Evolutionary conservation across 2,888 invertebrate species (phyloP).

Genomic region (Eurytoma californica): DNA sequence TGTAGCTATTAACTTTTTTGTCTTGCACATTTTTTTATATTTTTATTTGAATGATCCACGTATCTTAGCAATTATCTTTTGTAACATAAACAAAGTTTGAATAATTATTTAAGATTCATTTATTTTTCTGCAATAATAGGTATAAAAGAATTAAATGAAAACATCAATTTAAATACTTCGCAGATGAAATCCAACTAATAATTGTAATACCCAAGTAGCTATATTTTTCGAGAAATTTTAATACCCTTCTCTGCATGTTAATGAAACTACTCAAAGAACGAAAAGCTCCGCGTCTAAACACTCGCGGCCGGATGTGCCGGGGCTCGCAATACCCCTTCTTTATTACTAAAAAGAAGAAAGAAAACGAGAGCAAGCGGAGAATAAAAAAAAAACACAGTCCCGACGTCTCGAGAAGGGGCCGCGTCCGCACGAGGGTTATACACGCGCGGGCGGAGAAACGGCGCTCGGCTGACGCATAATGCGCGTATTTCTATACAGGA

Average conservation of each 20-base stretch:
- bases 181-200: too few relatives aligned
- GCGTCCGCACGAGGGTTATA: not conserved
- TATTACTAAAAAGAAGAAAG: slow-evolving; percentile 39
- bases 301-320: not conserved
- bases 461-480: slow-evolving; percentile 61
- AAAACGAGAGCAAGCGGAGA: slow-evolving; percentile 16
- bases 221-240: slow-evolving; percentile 7
- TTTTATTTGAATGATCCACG: too few relatives aligned
- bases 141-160: too few relatives aligned
- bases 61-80: too few relatives aligned
- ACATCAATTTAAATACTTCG: too few relatives aligned
- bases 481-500: slow-evolving; percentile 64
- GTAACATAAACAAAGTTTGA: too few relatives aligned
- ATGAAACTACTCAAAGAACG: slow-evolving; percentile 14
- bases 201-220: too few relatives aligned
- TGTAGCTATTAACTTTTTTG: too few relatives aligned
- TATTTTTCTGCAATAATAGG: too few relatives aligned
- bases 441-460: slow-evolving; percentile 43
- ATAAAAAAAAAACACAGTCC: slow-evolving; percentile 9
- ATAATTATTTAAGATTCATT: too few relatives aligned
- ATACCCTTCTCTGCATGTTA: not conserved
- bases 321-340: slow-evolving; percentile 40
- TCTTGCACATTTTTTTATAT: too few relatives aligned
- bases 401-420: slow-evolving; percentile 12
- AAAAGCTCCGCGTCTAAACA: not conserved